Evolutionary conservation across 53 echinoderm and acorn worm species (phyloP), one percentile per base, ranked within the genome.

Genomic region (Mesocentrotus franciscanus): DNA sequence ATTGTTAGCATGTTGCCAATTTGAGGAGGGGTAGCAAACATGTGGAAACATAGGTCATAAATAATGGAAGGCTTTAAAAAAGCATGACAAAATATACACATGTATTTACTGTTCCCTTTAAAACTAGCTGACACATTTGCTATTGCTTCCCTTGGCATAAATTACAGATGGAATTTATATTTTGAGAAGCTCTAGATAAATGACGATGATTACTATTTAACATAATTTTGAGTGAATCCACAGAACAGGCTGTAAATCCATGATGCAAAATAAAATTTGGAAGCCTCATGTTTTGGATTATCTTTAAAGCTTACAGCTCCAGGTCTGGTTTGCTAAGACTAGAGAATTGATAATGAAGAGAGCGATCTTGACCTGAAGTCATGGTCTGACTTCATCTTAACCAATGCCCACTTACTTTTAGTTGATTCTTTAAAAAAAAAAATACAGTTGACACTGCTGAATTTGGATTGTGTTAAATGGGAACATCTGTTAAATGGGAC

Each of bases 1-100:
- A 79, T 93, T 81, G 61, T 15, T 61, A 60, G 59, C 60, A 18
- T 32, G 94, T 93, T 93, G 94, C 94, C 79, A 81, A 60, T 61
- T 83, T 60, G 83, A 60, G 27, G 83, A 81, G 35, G 9, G 34
- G 26, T 57, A 81, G 70, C 26, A 26, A 92, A 71, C 56, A 57
- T 74, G 74, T 75, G 74, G 93, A 74, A 64, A 74, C 58, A 56
- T 22, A n/a, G 68, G 26, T 30, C 64, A 70, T 64, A 64, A 66
- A 39, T 39, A 91, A 66, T 62, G 35, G 36, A 59, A 91, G 62
- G 33, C 30, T 66, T 33, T 91, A 10, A 11, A 70, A 56, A 62
- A 26, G 91, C 91, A 81, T 39, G 17, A 36, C 11, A 87, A n/a
- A 87, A 57, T 27, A 87, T 87, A 87, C 39, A 85, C 42, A 81